Base-by-base conservation (phyloP, 2,113 vertebrate genomes). In the Sigmodon hispidus region DNA sequence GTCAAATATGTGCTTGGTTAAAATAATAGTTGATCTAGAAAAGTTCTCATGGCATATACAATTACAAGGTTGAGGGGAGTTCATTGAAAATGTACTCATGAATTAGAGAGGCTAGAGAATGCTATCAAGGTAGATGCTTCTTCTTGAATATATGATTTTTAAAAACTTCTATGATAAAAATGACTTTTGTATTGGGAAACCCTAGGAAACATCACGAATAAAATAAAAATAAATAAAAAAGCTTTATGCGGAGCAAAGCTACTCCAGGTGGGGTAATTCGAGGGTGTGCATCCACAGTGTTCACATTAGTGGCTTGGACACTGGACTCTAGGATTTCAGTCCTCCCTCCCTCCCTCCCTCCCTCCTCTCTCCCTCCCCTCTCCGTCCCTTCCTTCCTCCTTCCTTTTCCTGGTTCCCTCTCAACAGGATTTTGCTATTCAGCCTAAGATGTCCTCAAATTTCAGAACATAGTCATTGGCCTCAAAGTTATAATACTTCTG, bases 211-310 rank as follows among this genome's bases (percentile, higher is more conserved):
- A 3, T 40, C 81, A 88, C 50, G 95, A 95, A 43, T 45, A 59
- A 88, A 8, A 88, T 70, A 81, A 87, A 91, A 89, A 96, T 91
- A 83, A 95, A 40, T 13, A 59, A 55, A 93, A 92, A 52, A 89
- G 17, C 13, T 87, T 75, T n/a, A 55, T 63, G 61, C 6, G 81
- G 34, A 86, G n/a, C 43, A 67, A 48, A 10, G 26, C 36, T 70
- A 10, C 29, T 73, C 31, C 13, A 34, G 79, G 69, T 34, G 34
- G 50, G 87, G 12, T 36, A 85, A 29, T 85, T 34, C 87, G n/a
- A 93, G 8, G 24, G 11, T 43, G 5, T 57, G 19, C 13, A 75
- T 52, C 31, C 57, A 81, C 7, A 87, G 31, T 19, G 92, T 73
- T 43, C 29, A 70, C 29, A 65, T 81, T 45, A 24, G 84, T 85